Evolutionary conservation across 2,888 invertebrate species (phyloP).

Genomic region (Brachynemurus nebulosus): DNA sequence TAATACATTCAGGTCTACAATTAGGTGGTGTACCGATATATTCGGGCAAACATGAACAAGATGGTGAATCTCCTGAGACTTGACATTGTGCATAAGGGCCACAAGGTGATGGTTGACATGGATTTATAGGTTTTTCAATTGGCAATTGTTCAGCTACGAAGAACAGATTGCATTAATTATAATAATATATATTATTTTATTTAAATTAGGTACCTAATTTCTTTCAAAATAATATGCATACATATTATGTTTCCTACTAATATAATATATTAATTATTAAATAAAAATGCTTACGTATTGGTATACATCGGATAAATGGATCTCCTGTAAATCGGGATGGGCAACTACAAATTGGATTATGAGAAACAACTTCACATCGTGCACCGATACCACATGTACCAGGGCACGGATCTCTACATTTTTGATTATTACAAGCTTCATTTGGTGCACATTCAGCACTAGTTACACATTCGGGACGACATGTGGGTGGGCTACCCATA

Average conservation of each 20-base stretch:
- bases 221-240: too few relatives aligned
- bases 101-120: conserved; percentile 46
- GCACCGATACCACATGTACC: conserved; percentile 62
- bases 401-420: conserved; percentile 63
- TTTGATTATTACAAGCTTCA: conserved; percentile 56
- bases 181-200: too few relatives aligned
- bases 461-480: conserved; percentile 56
- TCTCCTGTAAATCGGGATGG: conserved; percentile 50
- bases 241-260: too few relatives aligned
- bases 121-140: conserved; percentile 23
- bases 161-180: too few relatives aligned
- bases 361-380: conserved; percentile 55
- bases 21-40: conserved; percentile 59
- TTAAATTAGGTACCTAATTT: too few relatives aligned
- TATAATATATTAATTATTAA: too few relatives aligned
- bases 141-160: conserved; percentile 3
- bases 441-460: conserved; percentile 54
- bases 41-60: conserved; percentile 57
- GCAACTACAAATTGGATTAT: conserved; percentile 60
- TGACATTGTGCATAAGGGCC: conserved; percentile 53
- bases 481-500: conserved; percentile 57
- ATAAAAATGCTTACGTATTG: conserved; percentile 27
- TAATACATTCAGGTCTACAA: conserved; percentile 64
- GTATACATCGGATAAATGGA: conserved; percentile 45
- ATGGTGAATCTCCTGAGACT: conserved; percentile 42